Conservation (phyloP, 2,113 vertebrate species). For the Crotalus viridis region DNA sequence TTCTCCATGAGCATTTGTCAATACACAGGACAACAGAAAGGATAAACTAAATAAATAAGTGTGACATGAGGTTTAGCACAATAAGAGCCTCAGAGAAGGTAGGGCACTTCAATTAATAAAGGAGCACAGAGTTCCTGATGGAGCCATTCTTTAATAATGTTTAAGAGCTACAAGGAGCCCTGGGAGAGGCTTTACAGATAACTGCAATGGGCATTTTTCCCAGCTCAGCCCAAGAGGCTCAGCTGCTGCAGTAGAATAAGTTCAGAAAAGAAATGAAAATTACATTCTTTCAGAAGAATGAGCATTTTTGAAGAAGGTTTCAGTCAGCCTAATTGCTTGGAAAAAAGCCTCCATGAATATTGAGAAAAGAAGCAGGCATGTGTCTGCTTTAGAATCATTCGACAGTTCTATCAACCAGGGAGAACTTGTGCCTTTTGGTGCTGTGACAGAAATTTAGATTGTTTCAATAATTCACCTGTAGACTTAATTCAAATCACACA, state of each 20-base stretch:
- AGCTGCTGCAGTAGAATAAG: slow-evolving; percentile 14
- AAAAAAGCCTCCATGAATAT: neutral
- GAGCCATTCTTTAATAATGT: slow-evolving; percentile 26
- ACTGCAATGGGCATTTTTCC: slow-evolving; percentile 32
- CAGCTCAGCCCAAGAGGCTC: slow-evolving; percentile 24
- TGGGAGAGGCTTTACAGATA: slow-evolving; percentile 26
- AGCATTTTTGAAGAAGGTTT: slow-evolving; percentile 18
- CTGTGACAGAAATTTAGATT: neutral
- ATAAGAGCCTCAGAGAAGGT: slow-evolving; percentile 24
- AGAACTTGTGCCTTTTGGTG: neutral
- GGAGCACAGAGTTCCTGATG: slow-evolving; percentile 21
- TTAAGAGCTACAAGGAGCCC: slow-evolving; percentile 30
- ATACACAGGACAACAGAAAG: slow-evolving; percentile 10
- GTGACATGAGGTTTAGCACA: slow-evolving; percentile 25
- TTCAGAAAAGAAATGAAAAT: slow-evolving; percentile 34
- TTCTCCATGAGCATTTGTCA: slow-evolving; percentile 16
- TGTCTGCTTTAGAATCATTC: neutral
- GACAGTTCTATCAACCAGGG: neutral
- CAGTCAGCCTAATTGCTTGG: neutral
- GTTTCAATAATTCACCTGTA: neutral
- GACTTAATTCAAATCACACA: neutral
- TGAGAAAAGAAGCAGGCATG: neutral
- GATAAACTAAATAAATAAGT: slow-evolving; percentile 22
- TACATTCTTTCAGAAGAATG: slow-evolving; percentile 17
- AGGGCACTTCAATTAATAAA: slow-evolving; percentile 30